A percentile compares a stretch with the other conserved stretches of the same genome.
Conservation (phyloP, 2,113 vertebrate genomes). For the Lophius piscatorius region DNA sequence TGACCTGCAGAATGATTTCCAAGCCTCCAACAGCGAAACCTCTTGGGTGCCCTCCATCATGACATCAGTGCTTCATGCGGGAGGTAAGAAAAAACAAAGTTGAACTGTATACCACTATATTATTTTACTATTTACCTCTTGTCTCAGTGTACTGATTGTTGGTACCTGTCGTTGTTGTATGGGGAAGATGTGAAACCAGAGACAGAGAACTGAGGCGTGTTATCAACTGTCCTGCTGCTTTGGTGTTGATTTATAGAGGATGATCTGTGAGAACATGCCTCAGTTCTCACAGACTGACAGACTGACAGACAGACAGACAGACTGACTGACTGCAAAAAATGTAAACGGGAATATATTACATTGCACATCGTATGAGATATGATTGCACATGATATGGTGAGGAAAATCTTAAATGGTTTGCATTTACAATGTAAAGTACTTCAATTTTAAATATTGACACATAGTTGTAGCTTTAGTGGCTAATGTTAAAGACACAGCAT, state of each 20-base stretch:
- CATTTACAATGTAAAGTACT: too few relatives aligned
- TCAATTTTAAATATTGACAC: too few relatives aligned
- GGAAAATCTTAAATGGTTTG: too few relatives aligned
- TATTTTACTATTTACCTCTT: not conserved
- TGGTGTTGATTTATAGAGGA: conserved; percentile 35
- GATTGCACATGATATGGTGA: too few relatives aligned
- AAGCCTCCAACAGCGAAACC: conserved; percentile 88
- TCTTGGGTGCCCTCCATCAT: conserved; percentile 95
- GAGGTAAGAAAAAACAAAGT: conserved; percentile 78
- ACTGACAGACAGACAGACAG: too few relatives aligned
- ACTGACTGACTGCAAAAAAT: too few relatives aligned
- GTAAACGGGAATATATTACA: too few relatives aligned
- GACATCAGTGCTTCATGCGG: conserved; percentile 86
- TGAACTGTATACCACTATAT: not conserved
- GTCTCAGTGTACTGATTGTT: not conserved
- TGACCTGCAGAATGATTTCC: conserved; percentile 89
- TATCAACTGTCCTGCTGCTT: conserved; percentile 31
- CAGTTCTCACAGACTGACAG: too few relatives aligned
- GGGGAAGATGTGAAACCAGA: conserved; percentile 10
- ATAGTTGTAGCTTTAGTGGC: too few relatives aligned
- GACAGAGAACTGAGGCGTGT: not conserved
- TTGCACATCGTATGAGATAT: too few relatives aligned
- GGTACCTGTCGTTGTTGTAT: conserved; percentile 4
- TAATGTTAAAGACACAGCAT: too few relatives aligned
- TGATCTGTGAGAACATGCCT: conserved; percentile 46